Percentiles rank a stretch among this genome's conserved stretches.
phyloP scores from a whole-genome alignment of 2,113 vertebrate genomes.

The Thymallus thymallus region DNA sequence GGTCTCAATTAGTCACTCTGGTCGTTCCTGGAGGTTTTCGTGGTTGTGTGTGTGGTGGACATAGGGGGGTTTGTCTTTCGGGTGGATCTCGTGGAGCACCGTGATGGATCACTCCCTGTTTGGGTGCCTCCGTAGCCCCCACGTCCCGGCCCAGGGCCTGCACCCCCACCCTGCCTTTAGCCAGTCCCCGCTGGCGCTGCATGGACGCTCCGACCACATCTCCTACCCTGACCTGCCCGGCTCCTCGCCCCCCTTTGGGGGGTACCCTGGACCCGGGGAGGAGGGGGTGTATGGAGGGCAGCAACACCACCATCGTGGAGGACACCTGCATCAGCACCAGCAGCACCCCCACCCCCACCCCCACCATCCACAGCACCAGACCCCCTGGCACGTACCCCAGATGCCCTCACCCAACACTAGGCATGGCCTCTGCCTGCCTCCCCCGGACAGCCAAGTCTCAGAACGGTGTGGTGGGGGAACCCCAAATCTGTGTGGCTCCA shows the following conservation, averaged over 20 bases:
- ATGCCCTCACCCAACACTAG: conserved; percentile 76
- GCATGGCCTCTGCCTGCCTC: conserved; percentile 81
- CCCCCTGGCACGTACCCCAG: conserved; percentile 84
- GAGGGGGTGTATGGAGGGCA: conserved; percentile 76
- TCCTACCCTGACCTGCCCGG: conserved; percentile 86
- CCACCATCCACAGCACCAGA: conserved; percentile 66
- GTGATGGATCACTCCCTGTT: conserved; percentile 94
- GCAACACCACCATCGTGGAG: conserved; percentile 61
- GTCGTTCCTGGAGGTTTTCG: conserved; percentile 38
- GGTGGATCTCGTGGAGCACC: conserved; percentile 56
- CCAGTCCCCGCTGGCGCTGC: conserved; percentile 84
- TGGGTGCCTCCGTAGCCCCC: conserved; percentile 89
- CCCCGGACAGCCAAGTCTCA: conserved; percentile 76
- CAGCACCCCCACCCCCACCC: conserved; percentile 31
- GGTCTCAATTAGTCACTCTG: conserved; percentile 22
- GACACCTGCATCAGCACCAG: conserved; percentile 68
- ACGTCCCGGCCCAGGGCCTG: conserved; percentile 82
- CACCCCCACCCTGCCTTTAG: conserved; percentile 86
- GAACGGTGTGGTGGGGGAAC: conserved; percentile 78
- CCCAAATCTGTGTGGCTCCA: conserved; percentile 79
- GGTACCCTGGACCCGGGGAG: conserved; percentile 81
- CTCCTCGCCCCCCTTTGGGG: conserved; percentile 79
- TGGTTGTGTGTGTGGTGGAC: conserved; percentile 12
- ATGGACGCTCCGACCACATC: conserved; percentile 86
- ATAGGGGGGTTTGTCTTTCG: conserved; percentile 1